Evolutionary conservation across 2,888 invertebrate genomes (phyloP).

Genomic region (Spisula subtruncata): DNA sequence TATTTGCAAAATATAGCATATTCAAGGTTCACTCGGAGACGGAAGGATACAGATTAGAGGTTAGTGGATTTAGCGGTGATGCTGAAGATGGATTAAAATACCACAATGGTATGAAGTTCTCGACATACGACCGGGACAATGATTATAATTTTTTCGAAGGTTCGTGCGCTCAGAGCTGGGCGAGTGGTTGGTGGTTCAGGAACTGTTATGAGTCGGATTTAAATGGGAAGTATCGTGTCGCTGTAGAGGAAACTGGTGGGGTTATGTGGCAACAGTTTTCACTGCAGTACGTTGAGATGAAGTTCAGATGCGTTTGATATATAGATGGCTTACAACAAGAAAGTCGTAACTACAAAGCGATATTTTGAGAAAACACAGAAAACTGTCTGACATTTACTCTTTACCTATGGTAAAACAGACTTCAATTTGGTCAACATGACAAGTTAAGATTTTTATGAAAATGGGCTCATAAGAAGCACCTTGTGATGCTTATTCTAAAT

Average conservation of each 20-base stretch:
- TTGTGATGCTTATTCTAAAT: too few relatives aligned
- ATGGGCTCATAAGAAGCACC: too few relatives aligned
- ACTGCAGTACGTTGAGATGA: neutral
- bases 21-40: neutral
- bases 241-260: neutral
- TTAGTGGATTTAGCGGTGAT: neutral
- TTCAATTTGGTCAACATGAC: too few relatives aligned
- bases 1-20: neutral
- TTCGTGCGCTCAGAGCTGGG: neutral
- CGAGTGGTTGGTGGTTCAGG: neutral
- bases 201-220: neutral
- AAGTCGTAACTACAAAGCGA: too few relatives aligned
- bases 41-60: neutral
- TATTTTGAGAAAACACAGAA: too few relatives aligned
- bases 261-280: neutral
- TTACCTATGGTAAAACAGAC: too few relatives aligned
- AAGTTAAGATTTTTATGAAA: too few relatives aligned
- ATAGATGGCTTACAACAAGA: too few relatives aligned
- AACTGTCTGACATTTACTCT: too few relatives aligned
- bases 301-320: neutral
- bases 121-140: neutral
- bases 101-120: neutral
- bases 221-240: neutral
- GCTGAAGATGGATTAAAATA: neutral
- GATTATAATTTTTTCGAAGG: neutral